Evolutionary conservation across 2,797 vertebrate genomes (phyloP).

Genomic region (Thamnophis elegans): DNA sequence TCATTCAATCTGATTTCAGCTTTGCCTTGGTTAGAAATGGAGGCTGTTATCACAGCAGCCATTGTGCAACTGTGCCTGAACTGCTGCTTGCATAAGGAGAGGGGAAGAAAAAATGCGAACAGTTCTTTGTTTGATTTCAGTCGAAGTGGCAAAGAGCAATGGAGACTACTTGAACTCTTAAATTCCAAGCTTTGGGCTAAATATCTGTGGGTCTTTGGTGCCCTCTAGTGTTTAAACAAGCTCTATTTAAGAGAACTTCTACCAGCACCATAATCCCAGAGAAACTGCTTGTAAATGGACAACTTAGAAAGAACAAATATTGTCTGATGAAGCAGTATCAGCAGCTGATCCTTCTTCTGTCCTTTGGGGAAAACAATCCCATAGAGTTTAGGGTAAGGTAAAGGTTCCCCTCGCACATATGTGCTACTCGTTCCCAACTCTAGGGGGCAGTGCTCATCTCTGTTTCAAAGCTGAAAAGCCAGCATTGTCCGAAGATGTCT

Average conservation of each 20-base stretch:
- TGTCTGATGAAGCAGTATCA: background rate
- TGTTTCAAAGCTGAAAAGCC: too few species aligned
- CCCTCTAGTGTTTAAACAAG: constrained; percentile 55
- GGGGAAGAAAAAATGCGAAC: background rate
- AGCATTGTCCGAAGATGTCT: too few species aligned
- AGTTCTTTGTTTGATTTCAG: background rate
- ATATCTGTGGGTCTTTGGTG: constrained; percentile 43
- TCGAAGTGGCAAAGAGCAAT: background rate
- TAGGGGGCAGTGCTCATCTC: too few species aligned
- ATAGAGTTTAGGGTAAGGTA: too few species aligned
- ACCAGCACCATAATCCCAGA: background rate
- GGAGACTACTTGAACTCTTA: background rate
- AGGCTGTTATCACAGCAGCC: background rate
- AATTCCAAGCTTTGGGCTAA: background rate
- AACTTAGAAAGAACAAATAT: background rate
- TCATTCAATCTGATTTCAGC: background rate
- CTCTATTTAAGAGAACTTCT: background rate
- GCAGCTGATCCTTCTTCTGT: background rate
- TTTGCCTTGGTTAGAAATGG: background rate
- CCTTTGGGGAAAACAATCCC: background rate
- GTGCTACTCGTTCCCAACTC: too few species aligned
- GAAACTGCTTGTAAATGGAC: background rate
- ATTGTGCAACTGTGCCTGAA: background rate
- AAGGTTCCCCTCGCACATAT: too few species aligned
- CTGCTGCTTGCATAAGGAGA: background rate